Evolutionary conservation across 35 echinoderm and acorn worm genomes (phyloP).

Genomic region (Lytechinus variegatus): DNA sequence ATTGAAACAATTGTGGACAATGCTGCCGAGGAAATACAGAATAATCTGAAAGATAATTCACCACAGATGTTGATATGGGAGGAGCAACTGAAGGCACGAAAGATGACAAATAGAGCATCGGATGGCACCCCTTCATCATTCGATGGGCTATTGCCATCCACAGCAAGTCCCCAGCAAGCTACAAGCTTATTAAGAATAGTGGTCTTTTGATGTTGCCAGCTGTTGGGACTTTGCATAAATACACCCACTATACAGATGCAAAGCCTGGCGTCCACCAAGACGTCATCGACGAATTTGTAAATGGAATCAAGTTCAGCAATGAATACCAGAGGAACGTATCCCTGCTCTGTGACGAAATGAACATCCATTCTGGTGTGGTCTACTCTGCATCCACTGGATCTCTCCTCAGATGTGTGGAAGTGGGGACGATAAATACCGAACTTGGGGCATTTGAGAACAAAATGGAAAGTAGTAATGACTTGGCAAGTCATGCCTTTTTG

Average conservation of each 20-base stretch:
- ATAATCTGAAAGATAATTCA: neutral
- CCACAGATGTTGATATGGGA: neutral
- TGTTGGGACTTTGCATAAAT: neutral
- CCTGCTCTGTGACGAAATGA: neutral
- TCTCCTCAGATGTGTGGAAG: slow-evolving; percentile 39
- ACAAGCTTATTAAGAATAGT: neutral
- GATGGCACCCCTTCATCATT: neutral
- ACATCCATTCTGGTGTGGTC: neutral
- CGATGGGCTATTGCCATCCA: neutral
- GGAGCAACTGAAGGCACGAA: neutral
- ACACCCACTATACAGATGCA: slow-evolving; percentile 35
- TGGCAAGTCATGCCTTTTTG: slow-evolving; percentile 56
- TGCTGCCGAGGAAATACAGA: neutral
- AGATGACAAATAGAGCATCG: neutral
- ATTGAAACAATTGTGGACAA: neutral
- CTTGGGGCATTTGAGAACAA: slow-evolving; percentile 18
- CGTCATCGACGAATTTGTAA: neutral
- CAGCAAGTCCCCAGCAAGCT: neutral
- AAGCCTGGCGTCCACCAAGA: slow-evolving; percentile 17
- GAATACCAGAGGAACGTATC: neutral
- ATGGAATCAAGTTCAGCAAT: neutral
- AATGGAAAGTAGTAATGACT: neutral
- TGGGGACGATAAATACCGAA: slow-evolving; percentile 42
- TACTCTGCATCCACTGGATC: neutral
- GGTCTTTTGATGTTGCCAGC: neutral